A percentile compares a stretch with the other conserved stretches of the same genome.
These are phyloP conservation scores for Prunella strophiata DNA, from an alignment of 2,797 vertebrate species.

Conservation along the genomic window DNA sequence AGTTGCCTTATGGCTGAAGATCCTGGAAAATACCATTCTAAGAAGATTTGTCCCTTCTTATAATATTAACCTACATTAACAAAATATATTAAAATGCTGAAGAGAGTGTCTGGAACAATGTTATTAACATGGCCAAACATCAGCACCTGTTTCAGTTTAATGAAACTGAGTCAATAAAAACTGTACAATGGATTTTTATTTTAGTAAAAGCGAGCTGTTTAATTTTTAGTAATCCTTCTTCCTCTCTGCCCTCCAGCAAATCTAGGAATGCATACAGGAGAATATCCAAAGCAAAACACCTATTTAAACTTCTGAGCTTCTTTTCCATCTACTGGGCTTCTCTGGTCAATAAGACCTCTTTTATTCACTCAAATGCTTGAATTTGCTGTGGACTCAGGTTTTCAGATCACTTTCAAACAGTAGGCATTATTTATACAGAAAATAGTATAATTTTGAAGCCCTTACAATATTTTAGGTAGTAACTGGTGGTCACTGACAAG, in stretches of 20 bases:
- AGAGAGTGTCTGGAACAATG: background rate
- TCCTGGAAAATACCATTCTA: background rate
- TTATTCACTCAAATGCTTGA: background rate
- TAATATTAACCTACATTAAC: background rate
- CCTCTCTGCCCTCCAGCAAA: background rate
- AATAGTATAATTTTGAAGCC: background rate
- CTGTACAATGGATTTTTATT: background rate
- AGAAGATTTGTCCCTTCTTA: background rate
- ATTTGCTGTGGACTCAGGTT: background rate
- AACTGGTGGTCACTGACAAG: background rate
- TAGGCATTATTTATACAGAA: background rate
- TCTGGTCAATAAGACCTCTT: background rate
- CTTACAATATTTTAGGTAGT: background rate
- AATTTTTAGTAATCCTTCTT: slow-evolving; percentile 20
- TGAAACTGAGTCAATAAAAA: background rate
- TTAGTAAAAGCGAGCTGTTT: background rate
- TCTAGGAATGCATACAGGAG: background rate
- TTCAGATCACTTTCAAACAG: background rate
- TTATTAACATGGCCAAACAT: background rate
- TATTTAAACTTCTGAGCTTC: background rate
- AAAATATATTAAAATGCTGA: background rate
- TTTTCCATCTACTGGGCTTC: background rate
- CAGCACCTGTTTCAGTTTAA: background rate
- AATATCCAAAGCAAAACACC: background rate
- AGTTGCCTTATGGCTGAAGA: background rate